Evolutionary conservation across 1,140 invertebrate genomes (phyloP).

Genomic region (Bombus confusus): DNA sequence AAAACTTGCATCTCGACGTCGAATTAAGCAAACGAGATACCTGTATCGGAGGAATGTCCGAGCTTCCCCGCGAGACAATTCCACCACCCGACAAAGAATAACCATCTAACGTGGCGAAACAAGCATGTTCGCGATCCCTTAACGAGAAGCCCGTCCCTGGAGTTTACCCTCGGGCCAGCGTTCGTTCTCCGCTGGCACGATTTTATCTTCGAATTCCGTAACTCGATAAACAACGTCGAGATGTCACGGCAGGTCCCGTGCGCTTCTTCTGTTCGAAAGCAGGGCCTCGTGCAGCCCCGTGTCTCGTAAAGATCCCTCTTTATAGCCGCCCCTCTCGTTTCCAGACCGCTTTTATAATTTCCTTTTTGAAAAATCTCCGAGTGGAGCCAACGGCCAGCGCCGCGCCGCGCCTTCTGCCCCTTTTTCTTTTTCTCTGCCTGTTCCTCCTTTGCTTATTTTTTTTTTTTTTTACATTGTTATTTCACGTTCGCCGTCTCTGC

Average conservation of each 20-base stretch:
- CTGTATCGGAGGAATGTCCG: not conserved
- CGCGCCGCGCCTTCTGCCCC: not conserved
- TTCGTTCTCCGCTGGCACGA: slow-evolving; percentile 55
- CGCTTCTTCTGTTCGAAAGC: slow-evolving; percentile 62
- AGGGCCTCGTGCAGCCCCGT: slow-evolving; percentile 41
- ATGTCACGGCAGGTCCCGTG: slow-evolving; percentile 60
- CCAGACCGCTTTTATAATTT: slow-evolving; percentile 69
- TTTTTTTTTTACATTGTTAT: not conserved
- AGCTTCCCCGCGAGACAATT: slow-evolving; percentile 27
- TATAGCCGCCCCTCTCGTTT: slow-evolving; percentile 66
- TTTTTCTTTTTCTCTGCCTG: not conserved
- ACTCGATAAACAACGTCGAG: slow-evolving; percentile 78
- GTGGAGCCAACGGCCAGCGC: slow-evolving; percentile 4
- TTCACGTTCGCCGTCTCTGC: not conserved
- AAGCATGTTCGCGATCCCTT: slow-evolving; percentile 45
- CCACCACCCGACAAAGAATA: slow-evolving; percentile 33
- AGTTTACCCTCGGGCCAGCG: slow-evolving; percentile 5
- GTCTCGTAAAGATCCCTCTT: slow-evolving; percentile 69
- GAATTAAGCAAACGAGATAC: not conserved
- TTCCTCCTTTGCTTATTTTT: not conserved
- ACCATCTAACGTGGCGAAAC: slow-evolving; percentile 26
- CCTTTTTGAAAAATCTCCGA: slow-evolving; percentile 66
- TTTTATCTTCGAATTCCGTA: slow-evolving; percentile 76
- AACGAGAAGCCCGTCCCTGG: slow-evolving; percentile 44
- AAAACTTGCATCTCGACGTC: not conserved